Evolutionary conservation across 2,888 invertebrate genomes (phyloP).

Genomic region (Orgyia antiqua): DNA sequence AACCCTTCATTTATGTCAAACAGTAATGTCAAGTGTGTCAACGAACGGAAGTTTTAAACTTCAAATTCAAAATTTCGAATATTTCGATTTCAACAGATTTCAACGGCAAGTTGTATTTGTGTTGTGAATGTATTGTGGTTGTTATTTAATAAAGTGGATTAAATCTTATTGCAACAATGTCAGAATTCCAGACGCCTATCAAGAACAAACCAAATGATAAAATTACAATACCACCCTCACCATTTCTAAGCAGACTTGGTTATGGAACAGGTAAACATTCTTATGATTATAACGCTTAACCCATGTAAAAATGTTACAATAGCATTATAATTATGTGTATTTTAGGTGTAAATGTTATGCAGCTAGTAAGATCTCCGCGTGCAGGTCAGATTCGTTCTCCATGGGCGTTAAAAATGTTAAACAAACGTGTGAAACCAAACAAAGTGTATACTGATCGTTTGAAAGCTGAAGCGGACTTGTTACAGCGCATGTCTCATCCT

Average conservation of each 20-base stretch:
- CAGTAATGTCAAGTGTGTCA: too few species aligned
- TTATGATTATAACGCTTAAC: too few species aligned
- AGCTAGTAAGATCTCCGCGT: conserved; percentile 84
- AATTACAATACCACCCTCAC: conserved; percentile 83
- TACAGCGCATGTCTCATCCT: conserved; percentile 84
- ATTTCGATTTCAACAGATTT: too few species aligned
- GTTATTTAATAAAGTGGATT: too few species aligned
- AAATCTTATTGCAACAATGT: too few species aligned
- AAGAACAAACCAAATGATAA: conserved; percentile 48
- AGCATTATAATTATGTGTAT: neutral
- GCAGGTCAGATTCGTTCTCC: conserved; percentile 85
- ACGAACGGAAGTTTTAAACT: too few species aligned
- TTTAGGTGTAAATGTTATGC: conserved; percentile 87
- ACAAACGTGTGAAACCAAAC: conserved; percentile 65
- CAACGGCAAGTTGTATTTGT: too few species aligned
- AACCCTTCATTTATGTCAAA: too few species aligned
- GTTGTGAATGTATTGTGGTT: too few species aligned
- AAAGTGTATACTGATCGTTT: conserved; percentile 76
- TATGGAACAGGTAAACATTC: conserved; percentile 83
- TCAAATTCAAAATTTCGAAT: too few species aligned
- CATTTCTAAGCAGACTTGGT: conserved; percentile 84
- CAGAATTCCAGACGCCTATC: conserved; percentile 61
- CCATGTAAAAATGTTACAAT: neutral
- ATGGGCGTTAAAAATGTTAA: conserved; percentile 90
- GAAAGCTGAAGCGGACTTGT: conserved; percentile 83